Base-by-base conservation (phyloP, 2,113 vertebrate genomes). In the Neomonachus schauinslandi region DNA sequence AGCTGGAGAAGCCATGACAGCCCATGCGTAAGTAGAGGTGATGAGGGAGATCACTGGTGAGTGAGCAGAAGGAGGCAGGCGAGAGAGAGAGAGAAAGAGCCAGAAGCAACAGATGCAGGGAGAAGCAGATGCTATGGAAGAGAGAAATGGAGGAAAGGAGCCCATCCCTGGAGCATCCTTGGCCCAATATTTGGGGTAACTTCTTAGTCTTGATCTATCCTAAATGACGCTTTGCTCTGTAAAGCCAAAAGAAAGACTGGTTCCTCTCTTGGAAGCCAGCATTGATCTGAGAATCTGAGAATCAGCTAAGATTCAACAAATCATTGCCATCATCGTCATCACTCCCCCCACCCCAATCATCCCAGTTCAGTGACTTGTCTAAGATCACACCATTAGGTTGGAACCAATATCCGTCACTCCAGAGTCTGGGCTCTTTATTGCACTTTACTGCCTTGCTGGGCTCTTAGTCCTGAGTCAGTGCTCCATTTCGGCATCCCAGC, bases 31-130 rank as follows among this genome's bases (percentile, higher is more conserved):
- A 76, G 18, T 3, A 6, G 24, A 61, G 61, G 22, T 10, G 15
- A 61, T 3, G 36, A 24, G 42, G 12, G 46, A 28, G 7, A 24
- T 5, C 4, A 1, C 0, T 0, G 36, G 31, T 2, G 16, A 51
- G 65, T 10, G 94, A 39, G 83, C 31, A 72, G 94, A 39, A 83
- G 36, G 9, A 88, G 49, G 10, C 22, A 36, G 84, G 57, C 5
- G 49, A 63, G 61, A 72, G 33, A 21, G 22, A 8, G 1, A 57
- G 63, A 51, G 61, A 79, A 13, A 21, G 28, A 59, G 61, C 36
- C 51, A 28, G 83, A 31, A 69, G 9, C 82, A 6, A 7, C 0
- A 10, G 42, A 9, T 31, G 65, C 6, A 69, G 63, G 63, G 46
- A 79, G 7, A 1, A 33, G 15, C 28, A 72, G 80, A 71, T 12